phyloP scores from a whole-genome alignment of 2,888 invertebrate species.

The Stenichneumon culpator region DNA sequence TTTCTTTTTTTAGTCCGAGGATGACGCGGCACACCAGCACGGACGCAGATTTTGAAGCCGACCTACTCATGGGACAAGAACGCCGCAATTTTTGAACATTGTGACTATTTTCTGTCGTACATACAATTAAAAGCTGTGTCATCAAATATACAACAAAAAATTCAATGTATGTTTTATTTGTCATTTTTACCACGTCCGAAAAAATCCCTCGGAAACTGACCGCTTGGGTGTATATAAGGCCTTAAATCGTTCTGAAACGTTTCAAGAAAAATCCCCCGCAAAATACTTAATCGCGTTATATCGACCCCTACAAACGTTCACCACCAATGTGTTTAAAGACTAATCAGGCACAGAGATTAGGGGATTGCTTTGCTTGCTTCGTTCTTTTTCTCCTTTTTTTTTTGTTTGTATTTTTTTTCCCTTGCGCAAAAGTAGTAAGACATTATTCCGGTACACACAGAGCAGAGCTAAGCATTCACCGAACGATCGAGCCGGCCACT shows the following conservation, averaged over 20 bases:
- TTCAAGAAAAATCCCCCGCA: constrained; percentile 64
- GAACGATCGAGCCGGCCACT: constrained; percentile 77
- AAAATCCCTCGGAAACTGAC: no score
- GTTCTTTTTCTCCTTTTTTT: not conserved
- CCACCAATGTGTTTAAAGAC: constrained; percentile 65
- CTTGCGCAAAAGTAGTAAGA: constrained; percentile 66
- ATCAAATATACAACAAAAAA: no score
- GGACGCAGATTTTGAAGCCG: no score
- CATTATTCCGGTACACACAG: constrained; percentile 79
- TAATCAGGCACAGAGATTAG: constrained; percentile 65
- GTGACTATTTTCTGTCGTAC: no score
- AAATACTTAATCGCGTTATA: constrained; percentile 47
- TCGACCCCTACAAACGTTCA: constrained; percentile 49
- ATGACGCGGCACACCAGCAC: no score
- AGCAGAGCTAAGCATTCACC: constrained; percentile 83
- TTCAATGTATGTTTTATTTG: no score
- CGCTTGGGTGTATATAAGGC: no score
- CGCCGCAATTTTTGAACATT: no score
- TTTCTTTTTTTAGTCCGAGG: constrained; percentile 5
- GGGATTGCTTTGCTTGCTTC: constrained; percentile 39
- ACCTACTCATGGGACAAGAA: no score
- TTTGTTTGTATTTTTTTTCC: constrained; percentile 2
- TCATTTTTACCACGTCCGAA: no score
- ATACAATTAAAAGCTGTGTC: no score
- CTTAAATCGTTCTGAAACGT: constrained; percentile 1